Conservation (phyloP, 2,797 vertebrate genomes). For the Discoglossus pictus region DNA sequence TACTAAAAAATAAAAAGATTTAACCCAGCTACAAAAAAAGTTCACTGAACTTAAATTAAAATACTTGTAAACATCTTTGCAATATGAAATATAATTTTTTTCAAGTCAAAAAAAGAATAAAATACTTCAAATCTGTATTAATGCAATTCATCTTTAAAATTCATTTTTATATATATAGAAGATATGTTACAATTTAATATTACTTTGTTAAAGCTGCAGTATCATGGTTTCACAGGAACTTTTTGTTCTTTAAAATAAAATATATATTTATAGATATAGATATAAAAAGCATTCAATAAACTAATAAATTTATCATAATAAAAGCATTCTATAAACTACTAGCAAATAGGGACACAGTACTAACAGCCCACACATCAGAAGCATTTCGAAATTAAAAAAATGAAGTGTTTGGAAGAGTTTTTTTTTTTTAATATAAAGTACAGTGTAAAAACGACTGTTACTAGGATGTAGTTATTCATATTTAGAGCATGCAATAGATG, state of each 20-base stretch:
- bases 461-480: conserved; percentile 85
- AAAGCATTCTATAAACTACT: conserved; percentile 75
- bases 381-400: conserved; percentile 63
- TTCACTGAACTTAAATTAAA: conserved; percentile 99
- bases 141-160: conserved; percentile 93
- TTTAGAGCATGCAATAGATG: conserved; percentile 91
- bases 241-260: conserved; percentile 64
- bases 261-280: neutral
- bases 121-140: conserved; percentile 99
- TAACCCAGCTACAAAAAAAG: conserved; percentile 98
- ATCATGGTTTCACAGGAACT: conserved; percentile 73
- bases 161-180: conserved; percentile 79
- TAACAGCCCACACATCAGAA: conserved; percentile 72
- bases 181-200: conserved; percentile 85
- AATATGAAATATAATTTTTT: conserved; percentile 99
- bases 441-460: conserved; percentile 83
- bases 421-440: conserved; percentile 77
- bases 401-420: conserved; percentile 74
- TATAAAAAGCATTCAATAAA: conserved; percentile 64
- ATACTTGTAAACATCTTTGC: conserved; percentile 99
- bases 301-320: conserved; percentile 61
- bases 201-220: conserved; percentile 84
- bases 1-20: conserved; percentile 97
- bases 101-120: conserved; percentile 99
- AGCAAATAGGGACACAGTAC: conserved; percentile 67